A percentile compares a stretch with the other conserved stretches of the same genome.
These are phyloP conservation scores for Drosophila tani DNA, from an alignment of 1,140 invertebrate species.

Conservation along the genomic window DNA sequence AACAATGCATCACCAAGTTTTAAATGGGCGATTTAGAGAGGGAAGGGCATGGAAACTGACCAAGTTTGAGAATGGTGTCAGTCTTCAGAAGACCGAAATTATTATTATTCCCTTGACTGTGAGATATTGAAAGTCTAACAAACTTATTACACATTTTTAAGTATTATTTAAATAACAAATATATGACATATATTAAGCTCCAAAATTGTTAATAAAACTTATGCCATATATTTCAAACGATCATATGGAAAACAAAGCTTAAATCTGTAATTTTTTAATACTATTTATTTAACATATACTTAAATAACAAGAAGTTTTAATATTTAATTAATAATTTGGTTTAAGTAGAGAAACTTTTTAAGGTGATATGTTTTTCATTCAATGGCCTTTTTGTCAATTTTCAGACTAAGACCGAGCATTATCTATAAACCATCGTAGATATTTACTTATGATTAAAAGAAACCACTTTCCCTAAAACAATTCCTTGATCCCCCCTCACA, in stretches of 20 bases:
- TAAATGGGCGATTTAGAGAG: slow-evolving; percentile 6
- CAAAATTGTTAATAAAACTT: too few relatives aligned
- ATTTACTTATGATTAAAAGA: not conserved
- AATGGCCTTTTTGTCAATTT: not conserved
- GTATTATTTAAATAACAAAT: too few relatives aligned
- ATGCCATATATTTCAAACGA: not conserved
- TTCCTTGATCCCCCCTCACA: slow-evolving; percentile 10
- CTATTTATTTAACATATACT: too few relatives aligned
- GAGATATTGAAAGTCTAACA: not conserved
- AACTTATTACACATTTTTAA: not conserved
- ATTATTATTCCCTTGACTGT: not conserved
- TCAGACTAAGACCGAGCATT: not conserved
- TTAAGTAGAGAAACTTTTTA: not conserved
- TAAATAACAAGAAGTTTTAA: not conserved
- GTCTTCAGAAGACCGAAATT: too few relatives aligned
- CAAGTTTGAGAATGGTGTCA: not conserved
- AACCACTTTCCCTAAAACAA: not conserved
- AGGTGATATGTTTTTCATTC: not conserved
- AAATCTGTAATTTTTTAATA: too few relatives aligned
- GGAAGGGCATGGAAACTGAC: not conserved
- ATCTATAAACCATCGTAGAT: not conserved
- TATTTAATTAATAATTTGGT: not conserved
- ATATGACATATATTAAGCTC: not conserved
- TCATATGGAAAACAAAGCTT: not conserved
- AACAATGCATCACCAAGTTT: slow-evolving; percentile 46